Evolutionary conservation across 2,113 vertebrate genomes (phyloP), one percentile per base, ranked within the genome.

Genomic region (Gobius niger): DNA sequence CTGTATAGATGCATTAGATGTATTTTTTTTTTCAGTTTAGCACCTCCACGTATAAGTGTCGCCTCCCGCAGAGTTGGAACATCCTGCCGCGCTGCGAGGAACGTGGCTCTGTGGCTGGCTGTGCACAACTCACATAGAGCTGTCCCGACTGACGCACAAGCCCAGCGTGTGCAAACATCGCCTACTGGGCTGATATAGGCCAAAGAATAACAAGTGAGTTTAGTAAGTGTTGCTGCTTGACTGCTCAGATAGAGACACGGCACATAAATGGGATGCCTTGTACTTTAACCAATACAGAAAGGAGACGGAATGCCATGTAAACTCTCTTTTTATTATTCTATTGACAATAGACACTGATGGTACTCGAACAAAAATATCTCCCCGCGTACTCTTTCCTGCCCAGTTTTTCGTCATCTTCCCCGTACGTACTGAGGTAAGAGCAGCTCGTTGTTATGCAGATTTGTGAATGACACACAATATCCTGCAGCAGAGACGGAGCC

Each of bases 391-490:
- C 6, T 7, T 19, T 0, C 9, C 34, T 41, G n/a, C 9, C 44
- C 7, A 62, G 40, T 51, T 19, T 68, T n/a, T 34, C 68, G 24
- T 47, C 46, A 13, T 61, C 67, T 57, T 46, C 44, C 11, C 13
- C 42, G 16, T 24, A 50, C 14, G 47, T 15, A 12, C 47, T 40
- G 46, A 0, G 72, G 46, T 53, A 24, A 53, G 19, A 16, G 49
- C 60, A 66, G 44, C 54, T 61, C 61, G 52, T 62, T 75, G 68
- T 56, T 50, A 61, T 66, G 51, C 47, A 47, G 42, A 57, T 41
- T 72, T 53, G 42, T 70, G 68, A 78, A 68, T 62, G 70, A 19
- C 46, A 64, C 70, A 70, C 72, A 73, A 75, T 47, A 54, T 65
- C 67, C 65, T 65, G 63, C 65, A 53, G 59, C 72, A 75, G 72